A percentile compares a stretch with the other conserved stretches of the same genome.
These are phyloP conservation scores for Ovis canadensis DNA, from an alignment of 2,113 vertebrate species.

Conservation along the genomic window DNA sequence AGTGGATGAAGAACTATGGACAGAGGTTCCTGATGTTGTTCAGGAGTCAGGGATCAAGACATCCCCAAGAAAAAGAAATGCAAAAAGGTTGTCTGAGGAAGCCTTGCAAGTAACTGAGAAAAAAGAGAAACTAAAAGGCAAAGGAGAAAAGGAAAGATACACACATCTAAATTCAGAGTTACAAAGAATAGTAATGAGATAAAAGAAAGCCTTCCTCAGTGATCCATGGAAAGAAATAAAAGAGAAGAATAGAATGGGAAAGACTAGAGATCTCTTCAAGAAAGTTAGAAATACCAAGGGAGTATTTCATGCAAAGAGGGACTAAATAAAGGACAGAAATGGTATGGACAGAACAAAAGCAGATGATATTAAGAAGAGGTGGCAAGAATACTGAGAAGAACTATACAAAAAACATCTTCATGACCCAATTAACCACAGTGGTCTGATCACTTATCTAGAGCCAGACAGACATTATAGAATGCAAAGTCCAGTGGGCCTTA, in stretches of 20 bases:
- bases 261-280: neutral
- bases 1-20: neutral
- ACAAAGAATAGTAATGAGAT: neutral
- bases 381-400: neutral
- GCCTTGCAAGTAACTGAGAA: neutral
- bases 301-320: neutral
- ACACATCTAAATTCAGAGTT: neutral
- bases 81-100: neutral
- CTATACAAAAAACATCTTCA: neutral
- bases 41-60: neutral
- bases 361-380: neutral
- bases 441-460: neutral
- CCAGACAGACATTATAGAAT: neutral
- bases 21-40: fast-evolving
- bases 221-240: neutral
- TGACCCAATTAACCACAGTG: neutral
- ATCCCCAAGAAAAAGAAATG: neutral
- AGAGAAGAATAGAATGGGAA: neutral
- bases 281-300: neutral
- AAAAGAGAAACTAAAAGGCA: neutral
- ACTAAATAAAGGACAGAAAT: neutral
- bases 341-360: neutral
- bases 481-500: neutral
- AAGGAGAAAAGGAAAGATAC: neutral
- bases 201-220: neutral